Evolutionary conservation across 1,140 invertebrate genomes (phyloP).

Genomic region (Lucilia cuprina): DNA sequence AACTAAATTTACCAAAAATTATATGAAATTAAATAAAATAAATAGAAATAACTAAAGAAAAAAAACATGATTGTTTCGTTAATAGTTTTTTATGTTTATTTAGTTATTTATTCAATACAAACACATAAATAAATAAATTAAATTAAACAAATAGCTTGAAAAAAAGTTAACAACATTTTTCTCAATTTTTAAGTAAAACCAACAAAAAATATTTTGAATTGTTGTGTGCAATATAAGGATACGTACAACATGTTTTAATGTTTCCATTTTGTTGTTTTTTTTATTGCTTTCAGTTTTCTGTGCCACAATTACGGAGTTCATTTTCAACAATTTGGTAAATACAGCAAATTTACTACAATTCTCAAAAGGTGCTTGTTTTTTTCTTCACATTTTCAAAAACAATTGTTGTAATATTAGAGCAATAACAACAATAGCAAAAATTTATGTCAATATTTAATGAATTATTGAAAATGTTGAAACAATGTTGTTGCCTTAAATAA

Average conservation of each 20-base stretch:
- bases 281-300: too few relatives aligned
- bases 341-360: not conserved
- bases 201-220: not conserved
- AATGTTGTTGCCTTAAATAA: not conserved
- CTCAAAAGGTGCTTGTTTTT: not conserved
- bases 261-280: not conserved
- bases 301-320: too few relatives aligned
- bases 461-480: not conserved
- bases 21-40: not conserved
- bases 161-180: not conserved
- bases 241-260: not conserved
- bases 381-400: not conserved
- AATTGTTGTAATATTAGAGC: not conserved
- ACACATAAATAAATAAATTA: not conserved
- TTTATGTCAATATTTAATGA: constrained; percentile 3
- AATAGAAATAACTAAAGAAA: not conserved
- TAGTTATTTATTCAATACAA: not conserved
- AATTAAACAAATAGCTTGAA: not conserved
- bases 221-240: not conserved
- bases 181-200: not conserved
- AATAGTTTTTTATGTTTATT: not conserved
- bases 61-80: not conserved
- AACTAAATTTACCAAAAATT: constrained; percentile 8
- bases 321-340: not conserved
- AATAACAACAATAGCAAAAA: not conserved